Evolutionary conservation across 2,888 invertebrate genomes (phyloP), one percentile per base, ranked within the genome.

Genomic region (Noctua janthe): DNA sequence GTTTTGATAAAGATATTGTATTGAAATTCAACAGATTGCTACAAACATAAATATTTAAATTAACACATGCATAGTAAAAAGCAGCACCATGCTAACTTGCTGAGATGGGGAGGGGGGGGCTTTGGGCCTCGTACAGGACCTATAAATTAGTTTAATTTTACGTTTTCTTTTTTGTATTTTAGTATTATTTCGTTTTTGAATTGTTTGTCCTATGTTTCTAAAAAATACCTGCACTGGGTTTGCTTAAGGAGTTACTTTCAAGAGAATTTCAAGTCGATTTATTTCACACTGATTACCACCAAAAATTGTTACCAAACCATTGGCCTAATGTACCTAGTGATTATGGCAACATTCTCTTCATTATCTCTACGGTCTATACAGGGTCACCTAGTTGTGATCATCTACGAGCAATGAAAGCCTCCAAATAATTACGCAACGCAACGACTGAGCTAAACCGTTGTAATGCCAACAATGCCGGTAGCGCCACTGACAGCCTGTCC

Each of bases 381-480:
- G 47, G 54, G 29, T 43, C 43, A 7, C 29, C 20, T 29, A 43
- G 17, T 5, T 43, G 23, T 51, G 39, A 17, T 5, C 17, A 17
- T 6, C 17, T 20, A 56, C 1, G 23, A 11, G 54, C n/a, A 54
- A 62, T 69, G 71, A 80, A 80, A 84, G 49, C 70, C 47, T 73
- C 13, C 59, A 74, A 79, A 80, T 84, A 59, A 84, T 83, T 54
- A 84, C 71, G 71, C 17, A 84, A 74, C 51, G 8, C 10, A 62
- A 66, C 59, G 39, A 66, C n/a, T 59, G 64, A 64, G n/a, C 62
- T 69, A 35, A 49, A 23, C 56, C 11, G 74, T 73, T 79, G 59
- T 78, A 35, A 62, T 69, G 17, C 47, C 39, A 83, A 84, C 84
- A 82, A 83, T 74, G 10, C 47, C 6, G 49, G 29, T 29, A 29